Conservation (phyloP, 2,888 invertebrate genomes). For the Hofmannophila pseudospretella region DNA sequence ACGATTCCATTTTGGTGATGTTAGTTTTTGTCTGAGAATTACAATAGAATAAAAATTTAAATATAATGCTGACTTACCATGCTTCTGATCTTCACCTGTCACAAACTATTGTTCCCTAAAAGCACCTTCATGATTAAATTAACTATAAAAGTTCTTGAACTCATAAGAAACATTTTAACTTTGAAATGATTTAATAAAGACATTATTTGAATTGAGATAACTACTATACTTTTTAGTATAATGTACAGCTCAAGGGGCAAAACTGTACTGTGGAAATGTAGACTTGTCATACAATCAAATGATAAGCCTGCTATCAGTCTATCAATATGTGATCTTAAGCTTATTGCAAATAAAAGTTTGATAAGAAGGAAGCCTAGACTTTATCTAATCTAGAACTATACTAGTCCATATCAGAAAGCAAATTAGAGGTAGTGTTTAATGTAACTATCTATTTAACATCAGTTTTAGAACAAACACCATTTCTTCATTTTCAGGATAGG, state of each 20-base stretch:
- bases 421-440: slow-evolving; percentile 10
- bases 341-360: slow-evolving; percentile 64
- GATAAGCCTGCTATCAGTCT: slow-evolving; percentile 55
- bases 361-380: slow-evolving; percentile 57
- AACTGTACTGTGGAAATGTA: slow-evolving; percentile 46
- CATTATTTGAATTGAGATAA: slow-evolving; percentile 46
- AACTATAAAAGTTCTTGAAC: slow-evolving; percentile 54
- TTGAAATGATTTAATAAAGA: slow-evolving; percentile 42
- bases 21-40: slow-evolving; percentile 94
- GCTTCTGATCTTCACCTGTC: slow-evolving; percentile 40
- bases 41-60: slow-evolving; percentile 22
- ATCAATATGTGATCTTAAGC: slow-evolving; percentile 70
- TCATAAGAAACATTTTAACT: slow-evolving; percentile 56
- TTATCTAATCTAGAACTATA: slow-evolving; percentile 62
- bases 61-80: slow-evolving; percentile 47
- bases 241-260: slow-evolving; percentile 40
- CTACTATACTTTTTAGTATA: slow-evolving; percentile 25
- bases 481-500: not conserved
- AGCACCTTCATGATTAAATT: slow-evolving; percentile 41
- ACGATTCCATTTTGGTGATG: slow-evolving; percentile 99
- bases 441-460: no score
- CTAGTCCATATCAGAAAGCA: slow-evolving; percentile 30
- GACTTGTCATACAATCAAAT: slow-evolving; percentile 45
- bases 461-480: no score
- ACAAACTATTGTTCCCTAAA: slow-evolving; percentile 50